phyloP scores from a whole-genome alignment of 2,888 invertebrate genomes.

The Cheilosia pagana region DNA sequence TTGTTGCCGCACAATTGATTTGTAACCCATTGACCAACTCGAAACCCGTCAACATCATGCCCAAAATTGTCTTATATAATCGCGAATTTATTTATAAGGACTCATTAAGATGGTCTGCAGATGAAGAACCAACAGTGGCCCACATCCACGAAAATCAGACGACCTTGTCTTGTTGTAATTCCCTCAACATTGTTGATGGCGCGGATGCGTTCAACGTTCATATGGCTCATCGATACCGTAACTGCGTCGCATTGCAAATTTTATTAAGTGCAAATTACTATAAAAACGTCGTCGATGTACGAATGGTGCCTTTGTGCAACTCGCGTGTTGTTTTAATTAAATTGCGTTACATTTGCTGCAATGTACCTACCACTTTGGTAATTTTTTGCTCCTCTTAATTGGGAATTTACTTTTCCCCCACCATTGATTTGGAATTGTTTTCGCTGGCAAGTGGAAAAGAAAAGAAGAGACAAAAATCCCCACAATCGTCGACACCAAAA shows the following conservation, averaged over 20 bases:
- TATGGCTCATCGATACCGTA: slow-evolving; percentile 3
- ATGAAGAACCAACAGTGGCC: slow-evolving; percentile 14
- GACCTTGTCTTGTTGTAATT: slow-evolving; percentile 53
- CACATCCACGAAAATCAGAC: slow-evolving; percentile 26
- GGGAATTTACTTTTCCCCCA: slow-evolving; percentile 28
- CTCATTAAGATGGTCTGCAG: slow-evolving; percentile 61
- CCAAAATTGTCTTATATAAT: slow-evolving; percentile 50
- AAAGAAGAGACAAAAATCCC: slow-evolving; percentile 11
- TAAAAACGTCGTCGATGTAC: slow-evolving; percentile 55
- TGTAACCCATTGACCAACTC: slow-evolving; percentile 61
- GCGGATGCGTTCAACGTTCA: slow-evolving; percentile 40
- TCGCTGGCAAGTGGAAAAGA: slow-evolving; percentile 1
- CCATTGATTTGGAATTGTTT: not conserved
- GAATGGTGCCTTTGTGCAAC: slow-evolving; percentile 27
- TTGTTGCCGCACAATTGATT: slow-evolving; percentile 59
- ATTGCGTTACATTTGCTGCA: slow-evolving; percentile 53
- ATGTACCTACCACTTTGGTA: slow-evolving; percentile 8
- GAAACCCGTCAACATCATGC: slow-evolving; percentile 44
- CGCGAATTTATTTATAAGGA: slow-evolving; percentile 56
- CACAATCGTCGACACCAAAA: slow-evolving; percentile 56
- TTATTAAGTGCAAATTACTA: slow-evolving; percentile 73
- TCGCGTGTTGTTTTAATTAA: slow-evolving; percentile 61
- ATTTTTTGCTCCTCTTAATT: slow-evolving; percentile 37
- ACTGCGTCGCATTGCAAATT: slow-evolving; percentile 46
- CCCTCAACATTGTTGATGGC: slow-evolving; percentile 44